A percentile compares a stretch with the other conserved stretches of the same genome.
These are phyloP conservation scores for Apistogramma diplotaenia DNA, from an alignment of 2,113 vertebrate species.

Conservation along the genomic window DNA sequence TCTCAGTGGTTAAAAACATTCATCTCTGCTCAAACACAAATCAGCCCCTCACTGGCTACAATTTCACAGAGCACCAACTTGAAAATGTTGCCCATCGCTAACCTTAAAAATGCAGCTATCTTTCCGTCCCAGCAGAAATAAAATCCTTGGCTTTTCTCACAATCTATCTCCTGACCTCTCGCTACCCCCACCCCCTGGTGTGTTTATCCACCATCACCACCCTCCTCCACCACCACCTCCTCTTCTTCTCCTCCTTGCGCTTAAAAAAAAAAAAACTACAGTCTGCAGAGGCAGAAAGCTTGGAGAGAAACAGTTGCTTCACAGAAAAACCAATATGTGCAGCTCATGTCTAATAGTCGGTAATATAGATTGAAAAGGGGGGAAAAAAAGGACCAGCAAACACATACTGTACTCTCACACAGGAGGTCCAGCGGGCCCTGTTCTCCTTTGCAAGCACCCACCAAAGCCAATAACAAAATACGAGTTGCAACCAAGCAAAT, in stretches of 20 bases:
- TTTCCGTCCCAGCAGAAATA: conserved; percentile 39
- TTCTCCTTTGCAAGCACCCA: conserved; percentile 17
- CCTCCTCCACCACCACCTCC: conserved; percentile 3
- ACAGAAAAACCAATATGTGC: conserved; percentile 49
- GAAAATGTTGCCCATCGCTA: conserved; percentile 33
- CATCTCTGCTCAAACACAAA: conserved; percentile 21
- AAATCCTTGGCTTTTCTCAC: conserved; percentile 66
- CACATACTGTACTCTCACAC: background rate
- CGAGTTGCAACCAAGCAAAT: conserved; percentile 59
- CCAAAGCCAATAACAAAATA: conserved; percentile 42
- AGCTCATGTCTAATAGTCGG: conserved; percentile 25
- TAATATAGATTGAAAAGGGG: conserved; percentile 14
- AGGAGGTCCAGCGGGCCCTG: conserved; percentile 29
- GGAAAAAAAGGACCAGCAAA: background rate
- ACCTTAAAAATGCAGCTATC: conserved; percentile 43
- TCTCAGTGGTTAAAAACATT: conserved; percentile 10
- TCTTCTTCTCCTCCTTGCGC: conserved; percentile 12
- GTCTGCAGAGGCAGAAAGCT: conserved; percentile 64
- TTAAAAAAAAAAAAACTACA: conserved; percentile 33
- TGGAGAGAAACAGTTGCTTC: conserved; percentile 70
- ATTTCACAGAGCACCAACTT: conserved; percentile 12
- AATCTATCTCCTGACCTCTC: conserved; percentile 60
- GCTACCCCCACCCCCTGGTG: conserved; percentile 37
- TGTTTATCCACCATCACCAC: conserved; percentile 12
- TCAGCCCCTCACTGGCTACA: conserved; percentile 11